Conservation (phyloP, 2,113 vertebrate genomes). For the Grammomys dolichurus region DNA sequence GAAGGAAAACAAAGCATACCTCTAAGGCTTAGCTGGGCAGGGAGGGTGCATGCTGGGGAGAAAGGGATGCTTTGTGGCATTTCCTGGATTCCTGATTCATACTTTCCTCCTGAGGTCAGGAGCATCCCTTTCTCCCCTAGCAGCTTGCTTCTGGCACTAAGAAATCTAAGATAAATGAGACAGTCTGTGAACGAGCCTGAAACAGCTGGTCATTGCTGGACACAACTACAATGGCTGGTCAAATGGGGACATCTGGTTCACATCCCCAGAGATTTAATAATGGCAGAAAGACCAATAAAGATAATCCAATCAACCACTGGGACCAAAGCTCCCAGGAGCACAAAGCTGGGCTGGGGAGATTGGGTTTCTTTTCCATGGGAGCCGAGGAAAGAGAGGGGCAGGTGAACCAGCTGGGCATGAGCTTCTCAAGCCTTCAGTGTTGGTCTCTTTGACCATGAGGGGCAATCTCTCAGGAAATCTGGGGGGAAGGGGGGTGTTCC, state of each 20-base stretch:
- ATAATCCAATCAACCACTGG: slow-evolving; percentile 54
- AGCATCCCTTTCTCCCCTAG: slow-evolving; percentile 63
- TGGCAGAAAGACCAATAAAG: slow-evolving; percentile 64
- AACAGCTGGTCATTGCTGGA: slow-evolving; percentile 79
- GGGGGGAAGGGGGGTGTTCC: neutral
- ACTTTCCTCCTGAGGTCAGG: slow-evolving; percentile 78
- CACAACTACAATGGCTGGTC: slow-evolving; percentile 60
- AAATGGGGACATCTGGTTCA: slow-evolving; percentile 78
- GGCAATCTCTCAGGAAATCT: neutral
- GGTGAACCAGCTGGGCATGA: neutral
- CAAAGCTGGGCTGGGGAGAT: slow-evolving; percentile 1
- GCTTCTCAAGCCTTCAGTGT: neutral
- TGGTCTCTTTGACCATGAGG: neutral
- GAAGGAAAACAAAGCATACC: slow-evolving; percentile 37
- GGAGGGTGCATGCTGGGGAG: neutral
- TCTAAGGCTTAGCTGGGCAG: neutral
- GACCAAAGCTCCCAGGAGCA: slow-evolving; percentile 38
- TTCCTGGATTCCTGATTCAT: slow-evolving; percentile 77
- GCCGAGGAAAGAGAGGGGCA: neutral
- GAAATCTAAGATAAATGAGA: slow-evolving; percentile 70
- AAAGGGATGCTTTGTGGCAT: slow-evolving; percentile 40
- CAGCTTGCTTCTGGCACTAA: slow-evolving; percentile 48
- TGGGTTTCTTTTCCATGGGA: slow-evolving; percentile 67
- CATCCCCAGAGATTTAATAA: slow-evolving; percentile 47
- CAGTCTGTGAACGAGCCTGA: slow-evolving; percentile 43